Conservation (phyloP, 2,113 vertebrate species). For the Himantopus leucocephalus region DNA sequence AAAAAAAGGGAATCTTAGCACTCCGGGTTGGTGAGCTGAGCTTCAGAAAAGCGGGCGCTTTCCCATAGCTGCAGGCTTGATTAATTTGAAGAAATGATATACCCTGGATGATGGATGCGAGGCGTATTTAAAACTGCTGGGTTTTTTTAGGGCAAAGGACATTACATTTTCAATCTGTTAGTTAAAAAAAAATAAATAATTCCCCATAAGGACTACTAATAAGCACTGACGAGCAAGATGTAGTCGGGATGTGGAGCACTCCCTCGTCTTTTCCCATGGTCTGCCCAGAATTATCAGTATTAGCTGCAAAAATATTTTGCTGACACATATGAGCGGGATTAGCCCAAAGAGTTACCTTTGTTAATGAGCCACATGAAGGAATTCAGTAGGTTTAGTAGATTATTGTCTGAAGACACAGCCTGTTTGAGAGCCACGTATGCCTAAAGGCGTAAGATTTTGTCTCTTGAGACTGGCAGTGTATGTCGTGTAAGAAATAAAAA, state of each 20-base stretch:
- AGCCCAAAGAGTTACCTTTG: neutral
- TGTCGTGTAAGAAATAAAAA: neutral
- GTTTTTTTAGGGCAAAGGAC: neutral
- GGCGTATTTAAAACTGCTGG: neutral
- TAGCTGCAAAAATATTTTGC: slow-evolving; percentile 24
- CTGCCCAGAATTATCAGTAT: neutral
- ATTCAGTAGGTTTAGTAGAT: neutral
- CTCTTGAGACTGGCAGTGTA: neutral
- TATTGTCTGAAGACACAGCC: neutral
- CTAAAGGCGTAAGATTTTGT: neutral
- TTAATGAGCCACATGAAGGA: neutral
- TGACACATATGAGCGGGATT: neutral
- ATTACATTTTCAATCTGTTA: neutral
- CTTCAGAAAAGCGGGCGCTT: neutral
- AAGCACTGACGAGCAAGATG: neutral
- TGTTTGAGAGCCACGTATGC: neutral
- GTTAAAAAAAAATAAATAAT: neutral
- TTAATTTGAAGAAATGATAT: neutral
- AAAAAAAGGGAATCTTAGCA: neutral
- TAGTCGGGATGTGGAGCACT: neutral
- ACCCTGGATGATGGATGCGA: neutral
- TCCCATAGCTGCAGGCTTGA: slow-evolving; percentile 18
- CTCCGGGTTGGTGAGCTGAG: neutral
- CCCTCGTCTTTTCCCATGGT: neutral
- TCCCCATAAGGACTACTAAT: neutral